These are phyloP conservation scores for Rattus norvegicus DNA, from an alignment of 2,113 vertebrate genomes.

Conservation along the genomic window DNA sequence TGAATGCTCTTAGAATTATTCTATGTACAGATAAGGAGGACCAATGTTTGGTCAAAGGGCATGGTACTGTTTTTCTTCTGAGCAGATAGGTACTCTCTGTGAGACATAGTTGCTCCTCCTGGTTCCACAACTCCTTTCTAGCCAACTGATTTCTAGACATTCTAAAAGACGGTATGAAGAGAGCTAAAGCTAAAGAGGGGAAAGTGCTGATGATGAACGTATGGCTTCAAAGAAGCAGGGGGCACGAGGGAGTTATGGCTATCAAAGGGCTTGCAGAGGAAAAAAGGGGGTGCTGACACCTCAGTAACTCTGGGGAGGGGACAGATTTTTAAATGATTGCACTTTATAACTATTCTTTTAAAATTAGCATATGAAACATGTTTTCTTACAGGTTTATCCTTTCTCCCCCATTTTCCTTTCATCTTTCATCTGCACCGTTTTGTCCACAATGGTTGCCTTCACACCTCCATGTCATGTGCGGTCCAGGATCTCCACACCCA, in stretches of 20 bases:
- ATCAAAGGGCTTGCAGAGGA: neutral
- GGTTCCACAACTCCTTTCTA: neutral
- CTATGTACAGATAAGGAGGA: neutral
- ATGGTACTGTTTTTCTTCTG: neutral
- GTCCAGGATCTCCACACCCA: neutral
- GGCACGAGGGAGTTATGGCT: neutral
- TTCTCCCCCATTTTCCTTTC: too few species aligned
- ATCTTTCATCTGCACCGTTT: too few species aligned
- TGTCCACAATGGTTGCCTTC: too few species aligned
- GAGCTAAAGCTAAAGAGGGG: neutral
- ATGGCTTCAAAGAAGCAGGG: neutral
- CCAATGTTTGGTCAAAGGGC: neutral
- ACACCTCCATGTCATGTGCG: neutral
- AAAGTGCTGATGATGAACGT: neutral
- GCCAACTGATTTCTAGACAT: neutral
- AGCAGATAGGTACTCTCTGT: neutral
- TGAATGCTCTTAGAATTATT: neutral
- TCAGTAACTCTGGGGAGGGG: neutral
- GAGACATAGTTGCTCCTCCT: neutral
- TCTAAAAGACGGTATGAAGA: neutral
- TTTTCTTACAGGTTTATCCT: neutral
- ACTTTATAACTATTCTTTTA: neutral
- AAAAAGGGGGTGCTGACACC: neutral
- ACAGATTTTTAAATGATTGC: neutral
- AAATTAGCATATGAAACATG: neutral